These are phyloP conservation scores for Clarias batrachus DNA, from an alignment of 2,113 vertebrate genomes.

Conservation along the genomic window DNA sequence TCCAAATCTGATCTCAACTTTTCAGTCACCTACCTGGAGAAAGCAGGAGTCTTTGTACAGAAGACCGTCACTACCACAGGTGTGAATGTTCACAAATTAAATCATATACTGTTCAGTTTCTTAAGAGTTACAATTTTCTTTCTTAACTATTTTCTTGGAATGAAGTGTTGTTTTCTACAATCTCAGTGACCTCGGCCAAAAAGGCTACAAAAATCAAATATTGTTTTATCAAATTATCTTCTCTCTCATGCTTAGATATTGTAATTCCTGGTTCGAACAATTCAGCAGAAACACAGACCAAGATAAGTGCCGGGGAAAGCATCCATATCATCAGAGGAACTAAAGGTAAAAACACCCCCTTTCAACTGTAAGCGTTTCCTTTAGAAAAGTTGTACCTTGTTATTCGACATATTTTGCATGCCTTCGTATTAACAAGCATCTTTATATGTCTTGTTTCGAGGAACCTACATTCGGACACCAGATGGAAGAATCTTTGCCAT, in stretches of 20 bases:
- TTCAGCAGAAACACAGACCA: slow-evolving; percentile 86
- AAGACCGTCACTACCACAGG: slow-evolving; percentile 95
- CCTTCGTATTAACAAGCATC: not conserved
- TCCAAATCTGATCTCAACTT: slow-evolving; percentile 82
- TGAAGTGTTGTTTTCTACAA: not conserved
- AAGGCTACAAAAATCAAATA: not conserved
- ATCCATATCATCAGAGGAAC: slow-evolving; percentile 94
- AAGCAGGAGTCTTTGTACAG: slow-evolving; percentile 94
- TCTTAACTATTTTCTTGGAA: too few species aligned
- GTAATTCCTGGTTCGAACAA: slow-evolving; percentile 94
- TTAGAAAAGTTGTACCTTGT: not conserved
- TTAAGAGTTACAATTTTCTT: not conserved
- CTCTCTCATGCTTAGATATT: slow-evolving; percentile 78
- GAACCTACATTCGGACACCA: slow-evolving; percentile 91
- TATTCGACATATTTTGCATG: not conserved
- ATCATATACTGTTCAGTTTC: not conserved
- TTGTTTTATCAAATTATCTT: not conserved
- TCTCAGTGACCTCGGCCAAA: not conserved
- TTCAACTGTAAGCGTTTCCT: not conserved
- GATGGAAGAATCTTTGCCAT: slow-evolving; percentile 96
- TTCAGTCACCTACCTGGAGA: slow-evolving; percentile 89
- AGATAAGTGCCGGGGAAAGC: slow-evolving; percentile 89
- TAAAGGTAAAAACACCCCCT: slow-evolving; percentile 78
- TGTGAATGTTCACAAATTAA: slow-evolving; percentile 48
- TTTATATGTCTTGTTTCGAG: slow-evolving; percentile 63